phyloP scores from a whole-genome alignment of 1,140 invertebrate species.

The Meloidogyne hapla region DNA sequence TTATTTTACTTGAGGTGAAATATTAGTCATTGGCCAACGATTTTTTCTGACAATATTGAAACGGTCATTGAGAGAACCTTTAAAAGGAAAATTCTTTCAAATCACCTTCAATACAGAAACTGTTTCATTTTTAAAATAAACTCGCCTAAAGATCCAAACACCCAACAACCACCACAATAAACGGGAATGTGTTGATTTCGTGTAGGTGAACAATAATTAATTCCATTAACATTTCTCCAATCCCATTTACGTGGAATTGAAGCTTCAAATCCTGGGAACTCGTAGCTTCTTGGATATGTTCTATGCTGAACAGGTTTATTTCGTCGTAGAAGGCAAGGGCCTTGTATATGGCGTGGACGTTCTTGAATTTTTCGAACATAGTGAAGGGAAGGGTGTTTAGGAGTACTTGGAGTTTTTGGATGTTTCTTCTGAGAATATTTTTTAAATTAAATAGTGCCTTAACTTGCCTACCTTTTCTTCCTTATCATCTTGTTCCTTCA shows the following conservation, averaged over 20 bases:
- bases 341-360: neutral
- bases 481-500: neutral
- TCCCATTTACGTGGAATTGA: slow-evolving; percentile 65
- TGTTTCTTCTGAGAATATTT: neutral
- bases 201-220: slow-evolving; percentile 66
- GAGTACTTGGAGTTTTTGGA: neutral
- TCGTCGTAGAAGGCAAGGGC: slow-evolving; percentile 11
- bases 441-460: neutral
- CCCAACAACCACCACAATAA: slow-evolving; percentile 63
- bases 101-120: no score
- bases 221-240: slow-evolving; percentile 67
- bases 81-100: no score
- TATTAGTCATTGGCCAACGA: slow-evolving; percentile 60
- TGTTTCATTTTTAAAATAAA: slow-evolving; percentile 3
- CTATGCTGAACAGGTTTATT: slow-evolving; percentile 18
- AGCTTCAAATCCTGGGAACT: slow-evolving; percentile 53
- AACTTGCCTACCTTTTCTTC: neutral
- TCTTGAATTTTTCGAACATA: neutral
- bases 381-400: neutral
- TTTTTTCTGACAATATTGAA: slow-evolving; percentile 63
- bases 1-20: slow-evolving; percentile 54
- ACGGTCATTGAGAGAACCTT: slow-evolving; percentile 60
- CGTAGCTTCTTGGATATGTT: slow-evolving; percentile 51
- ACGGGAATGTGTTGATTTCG: slow-evolving; percentile 65
- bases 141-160: slow-evolving; percentile 59